These are phyloP conservation scores for Seriola rivoliana DNA, from an alignment of 2,113 vertebrate genomes.

Conservation along the genomic window DNA sequence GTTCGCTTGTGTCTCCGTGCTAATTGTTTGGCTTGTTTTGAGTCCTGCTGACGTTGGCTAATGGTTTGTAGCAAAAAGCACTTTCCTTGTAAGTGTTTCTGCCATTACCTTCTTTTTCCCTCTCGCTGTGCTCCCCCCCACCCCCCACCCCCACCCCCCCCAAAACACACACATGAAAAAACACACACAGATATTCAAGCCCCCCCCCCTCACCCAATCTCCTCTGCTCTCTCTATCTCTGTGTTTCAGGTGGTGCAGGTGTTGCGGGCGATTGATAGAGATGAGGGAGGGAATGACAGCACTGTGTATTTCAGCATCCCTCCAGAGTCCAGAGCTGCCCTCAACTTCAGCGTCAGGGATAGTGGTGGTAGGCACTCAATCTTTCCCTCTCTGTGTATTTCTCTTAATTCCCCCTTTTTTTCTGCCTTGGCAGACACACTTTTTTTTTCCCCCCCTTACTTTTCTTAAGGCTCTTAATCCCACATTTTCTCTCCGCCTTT, in stretches of 20 bases:
- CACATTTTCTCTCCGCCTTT: slow-evolving; percentile 40
- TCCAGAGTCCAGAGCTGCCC: slow-evolving; percentile 82
- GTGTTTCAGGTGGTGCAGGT: slow-evolving; percentile 89
- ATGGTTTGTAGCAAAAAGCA: slow-evolving; percentile 66
- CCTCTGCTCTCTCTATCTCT: slow-evolving; percentile 68
- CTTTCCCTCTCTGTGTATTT: slow-evolving; percentile 32
- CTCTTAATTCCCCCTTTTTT: slow-evolving; percentile 45
- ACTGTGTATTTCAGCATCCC: slow-evolving; percentile 90
- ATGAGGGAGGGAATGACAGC: slow-evolving; percentile 89
- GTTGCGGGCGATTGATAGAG: slow-evolving; percentile 89
- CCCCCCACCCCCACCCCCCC: neutral
- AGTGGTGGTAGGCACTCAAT: slow-evolving; percentile 86
- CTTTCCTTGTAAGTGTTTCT: slow-evolving; percentile 45
- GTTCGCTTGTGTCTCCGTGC: slow-evolving; percentile 45
- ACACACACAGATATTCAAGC: slow-evolving; percentile 12
- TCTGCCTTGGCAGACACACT: slow-evolving; percentile 21
- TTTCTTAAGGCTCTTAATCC: slow-evolving; percentile 55
- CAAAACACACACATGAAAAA: neutral
- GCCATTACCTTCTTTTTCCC: slow-evolving; percentile 33
- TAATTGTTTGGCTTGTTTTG: slow-evolving; percentile 76
- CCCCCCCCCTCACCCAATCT: slow-evolving; percentile 24
- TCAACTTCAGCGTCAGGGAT: slow-evolving; percentile 90
- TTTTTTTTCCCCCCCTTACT: neutral
- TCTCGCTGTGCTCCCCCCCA: neutral
- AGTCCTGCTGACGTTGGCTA: slow-evolving; percentile 64